These are phyloP conservation scores for Eristalis tenax DNA, from an alignment of 2,888 invertebrate genomes.

Conservation along the genomic window DNA sequence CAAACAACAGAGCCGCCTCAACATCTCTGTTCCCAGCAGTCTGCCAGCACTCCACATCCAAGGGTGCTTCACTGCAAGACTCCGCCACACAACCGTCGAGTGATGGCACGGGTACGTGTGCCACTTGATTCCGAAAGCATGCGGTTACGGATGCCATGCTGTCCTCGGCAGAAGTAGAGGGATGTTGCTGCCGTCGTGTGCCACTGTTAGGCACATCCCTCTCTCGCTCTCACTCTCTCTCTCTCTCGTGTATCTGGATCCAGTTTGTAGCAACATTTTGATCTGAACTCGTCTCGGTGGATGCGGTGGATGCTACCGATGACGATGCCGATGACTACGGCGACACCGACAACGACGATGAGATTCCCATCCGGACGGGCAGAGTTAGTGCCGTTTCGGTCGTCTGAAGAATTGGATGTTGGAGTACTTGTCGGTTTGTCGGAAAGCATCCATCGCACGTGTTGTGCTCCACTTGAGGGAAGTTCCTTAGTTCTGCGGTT, in stretches of 20 bases:
- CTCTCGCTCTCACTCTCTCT: constrained; percentile 10
- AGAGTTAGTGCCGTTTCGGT: constrained; percentile 69
- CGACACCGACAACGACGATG: constrained; percentile 6
- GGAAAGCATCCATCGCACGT: constrained; percentile 63
- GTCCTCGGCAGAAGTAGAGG: constrained; percentile 34
- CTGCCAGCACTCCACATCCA: not conserved
- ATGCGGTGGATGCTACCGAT: not conserved
- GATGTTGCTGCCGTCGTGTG: constrained; percentile 2
- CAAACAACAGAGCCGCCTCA: not conserved
- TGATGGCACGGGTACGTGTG: not conserved
- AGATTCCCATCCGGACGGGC: constrained; percentile 47
- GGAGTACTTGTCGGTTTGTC: constrained; percentile 66
- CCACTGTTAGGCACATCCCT: constrained; percentile 28
- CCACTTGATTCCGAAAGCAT: constrained; percentile 22
- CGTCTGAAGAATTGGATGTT: constrained; percentile 67
- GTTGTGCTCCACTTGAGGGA: constrained; percentile 26
- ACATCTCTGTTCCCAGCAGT: not conserved
- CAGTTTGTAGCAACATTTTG: constrained; percentile 25
- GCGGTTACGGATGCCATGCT: constrained; percentile 21
- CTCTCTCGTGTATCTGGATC: constrained; percentile 15
- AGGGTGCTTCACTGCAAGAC: constrained; percentile 12
- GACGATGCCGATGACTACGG: not conserved
- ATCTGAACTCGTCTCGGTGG: constrained; percentile 44
- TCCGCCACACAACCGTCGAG: not conserved
- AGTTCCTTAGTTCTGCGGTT: not conserved